These are phyloP conservation scores for Mactromeris polynyma DNA, from an alignment of 2,888 invertebrate species.

Conservation along the genomic window DNA sequence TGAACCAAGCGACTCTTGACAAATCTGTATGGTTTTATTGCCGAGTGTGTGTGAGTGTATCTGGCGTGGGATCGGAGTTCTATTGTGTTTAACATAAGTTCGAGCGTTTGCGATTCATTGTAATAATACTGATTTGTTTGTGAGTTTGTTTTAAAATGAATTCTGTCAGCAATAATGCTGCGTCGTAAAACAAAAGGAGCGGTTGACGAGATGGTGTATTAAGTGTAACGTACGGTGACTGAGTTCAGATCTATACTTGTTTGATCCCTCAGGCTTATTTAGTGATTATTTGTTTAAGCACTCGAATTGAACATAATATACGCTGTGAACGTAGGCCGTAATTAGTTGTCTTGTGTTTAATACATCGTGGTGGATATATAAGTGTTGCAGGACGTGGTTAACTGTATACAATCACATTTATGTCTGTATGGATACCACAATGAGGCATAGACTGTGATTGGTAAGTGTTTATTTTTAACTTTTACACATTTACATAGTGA, in stretches of 20 bases:
- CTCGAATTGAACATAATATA: neutral
- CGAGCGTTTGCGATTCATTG: neutral
- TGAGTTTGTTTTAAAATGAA: neutral
- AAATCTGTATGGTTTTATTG: neutral
- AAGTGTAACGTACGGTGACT: neutral
- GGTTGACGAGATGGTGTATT: neutral
- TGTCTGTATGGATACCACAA: neutral
- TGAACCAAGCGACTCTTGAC: neutral
- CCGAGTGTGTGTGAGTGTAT: neutral
- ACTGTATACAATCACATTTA: neutral
- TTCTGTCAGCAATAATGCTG: too few relatives aligned
- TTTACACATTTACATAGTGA: neutral
- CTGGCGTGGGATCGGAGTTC: neutral
- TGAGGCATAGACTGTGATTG: neutral
- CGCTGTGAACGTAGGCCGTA: neutral
- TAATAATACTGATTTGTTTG: neutral
- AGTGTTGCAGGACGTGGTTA: neutral
- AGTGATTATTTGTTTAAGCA: neutral
- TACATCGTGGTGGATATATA: neutral
- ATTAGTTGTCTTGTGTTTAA: neutral
- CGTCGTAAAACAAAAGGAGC: neutral
- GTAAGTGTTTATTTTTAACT: neutral
- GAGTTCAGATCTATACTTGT: neutral
- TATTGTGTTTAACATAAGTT: neutral
- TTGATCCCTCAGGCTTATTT: neutral